phyloP scores from a whole-genome alignment of 2,797 vertebrate species.

The Eidolon dupreanum region DNA sequence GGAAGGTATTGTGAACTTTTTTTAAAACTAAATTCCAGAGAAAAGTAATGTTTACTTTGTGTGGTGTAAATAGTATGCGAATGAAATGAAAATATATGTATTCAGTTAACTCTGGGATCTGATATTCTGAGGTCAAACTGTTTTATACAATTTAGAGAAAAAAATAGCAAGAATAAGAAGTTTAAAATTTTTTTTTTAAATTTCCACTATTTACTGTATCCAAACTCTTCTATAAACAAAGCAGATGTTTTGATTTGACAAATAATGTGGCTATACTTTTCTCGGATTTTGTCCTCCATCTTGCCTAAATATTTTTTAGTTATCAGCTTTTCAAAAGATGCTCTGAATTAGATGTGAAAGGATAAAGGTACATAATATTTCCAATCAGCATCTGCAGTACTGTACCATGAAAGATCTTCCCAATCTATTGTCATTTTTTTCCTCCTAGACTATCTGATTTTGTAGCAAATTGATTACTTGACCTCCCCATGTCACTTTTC shows the following conservation, averaged over 20 bases:
- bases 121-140: conserved; percentile 32
- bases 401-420: conserved; percentile 6
- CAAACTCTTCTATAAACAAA: conserved; percentile 28
- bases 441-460: conserved; percentile 42
- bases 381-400: not conserved
- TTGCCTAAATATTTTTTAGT: conserved; percentile 14
- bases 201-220: conserved; percentile 6
- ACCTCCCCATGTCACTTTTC: conserved; percentile 28
- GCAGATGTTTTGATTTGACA: conserved; percentile 25
- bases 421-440: conserved; percentile 55
- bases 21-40: not conserved
- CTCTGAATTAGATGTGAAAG: not conserved
- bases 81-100: conserved; percentile 56
- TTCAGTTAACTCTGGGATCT: conserved; percentile 7
- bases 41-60: conserved; percentile 52
- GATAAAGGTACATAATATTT: not conserved
- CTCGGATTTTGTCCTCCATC: not conserved
- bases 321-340: not conserved
- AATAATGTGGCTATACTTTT: not conserved
- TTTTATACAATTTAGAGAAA: conserved; percentile 37
- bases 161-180: not conserved
- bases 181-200: not conserved
- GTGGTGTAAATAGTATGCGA: conserved; percentile 30
- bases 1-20: conserved; percentile 11
- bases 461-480: conserved; percentile 45